Percentiles rank a stretch among this genome's conserved stretches.
Evolutionary conservation across 1,140 invertebrate genomes (phyloP).

Genomic region (Zaprionus capensis): DNA sequence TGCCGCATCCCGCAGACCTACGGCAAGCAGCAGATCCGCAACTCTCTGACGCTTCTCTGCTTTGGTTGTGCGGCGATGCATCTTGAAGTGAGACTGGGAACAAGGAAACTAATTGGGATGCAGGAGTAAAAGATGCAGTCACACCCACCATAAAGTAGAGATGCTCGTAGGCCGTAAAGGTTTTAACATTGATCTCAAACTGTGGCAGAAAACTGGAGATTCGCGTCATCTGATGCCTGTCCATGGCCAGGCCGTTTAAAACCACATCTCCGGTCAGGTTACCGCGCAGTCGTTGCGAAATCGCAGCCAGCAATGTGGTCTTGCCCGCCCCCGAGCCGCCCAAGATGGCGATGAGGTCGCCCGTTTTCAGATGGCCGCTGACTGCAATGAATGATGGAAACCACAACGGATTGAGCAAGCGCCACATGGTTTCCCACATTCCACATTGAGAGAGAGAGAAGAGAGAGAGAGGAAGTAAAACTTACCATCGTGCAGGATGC

Average conservation of each 20-base stretch:
- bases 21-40: conserved; percentile 85
- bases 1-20: conserved; percentile 89
- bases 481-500: conserved; percentile 73
- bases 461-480: not conserved
- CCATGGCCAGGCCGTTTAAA: conserved; percentile 88
- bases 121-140: conserved; percentile 14
- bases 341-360: conserved; percentile 86
- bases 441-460: not conserved
- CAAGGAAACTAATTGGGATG: conserved; percentile 21
- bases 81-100: conserved; percentile 86
- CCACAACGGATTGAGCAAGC: conserved; percentile 15
- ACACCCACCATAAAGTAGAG: conserved; percentile 90
- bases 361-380: conserved; percentile 86
- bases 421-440: not conserved
- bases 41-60: conserved; percentile 84
- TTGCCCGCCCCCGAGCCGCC: conserved; percentile 89
- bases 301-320: conserved; percentile 89
- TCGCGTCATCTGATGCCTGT: conserved; percentile 87
- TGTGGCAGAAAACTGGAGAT: conserved; percentile 91
- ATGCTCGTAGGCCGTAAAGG: conserved; percentile 89
- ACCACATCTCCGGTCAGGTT: conserved; percentile 87
- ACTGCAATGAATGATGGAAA: conserved; percentile 82
- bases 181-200: conserved; percentile 88
- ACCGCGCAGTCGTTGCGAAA: conserved; percentile 88
- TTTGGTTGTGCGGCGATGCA: conserved; percentile 85